Evolutionary conservation across 1,140 invertebrate species (phyloP), one percentile per base, ranked within the genome.

Genomic region (Semibalanus balanoides): DNA sequence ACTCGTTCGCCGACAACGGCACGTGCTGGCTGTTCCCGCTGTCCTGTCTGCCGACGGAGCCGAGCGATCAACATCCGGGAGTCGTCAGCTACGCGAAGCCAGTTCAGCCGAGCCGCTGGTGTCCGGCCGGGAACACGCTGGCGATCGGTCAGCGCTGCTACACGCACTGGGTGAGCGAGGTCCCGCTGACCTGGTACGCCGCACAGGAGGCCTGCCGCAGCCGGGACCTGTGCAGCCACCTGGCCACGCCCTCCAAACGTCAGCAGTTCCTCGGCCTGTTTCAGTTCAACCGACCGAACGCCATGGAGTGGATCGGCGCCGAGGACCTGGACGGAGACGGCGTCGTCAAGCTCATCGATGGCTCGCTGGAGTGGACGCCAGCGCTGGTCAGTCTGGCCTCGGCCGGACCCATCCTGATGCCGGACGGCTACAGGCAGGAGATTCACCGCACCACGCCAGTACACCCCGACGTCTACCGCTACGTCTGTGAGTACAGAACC

Each of bases 401-500:
- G 7, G 22, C 51, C 51, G 51, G 51, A 25, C 51, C 51, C 11
- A 25, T 64, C 9, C 51, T 64, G 11, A 14, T 64, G 51, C 51
- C 51, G 7, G 51, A 25, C 11, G 11, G 51, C 51, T 25, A 22
- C 51, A 1, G 1, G 22, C 9, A 25, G 7, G 51, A 25, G 1
- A 64, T 64, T 19, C 11, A 14, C 11, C 74, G 30, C 30, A 75
- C 30, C 3, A 25, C 43, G 31, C 7, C 29, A 22, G 76, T 29
- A 19, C 29, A 31, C 22, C 19, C 79, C 86, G 22, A 25, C 14
- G 22, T 64, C 14, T 19, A 64, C 22, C 22, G 1, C 22, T 64
- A 64, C 51, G 22, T 64, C 11, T 64, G 51, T 19, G 51, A 64
- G 51, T 11, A 1, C 22, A 19, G 3, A 1, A 11, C 3, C 7